Base-by-base conservation (phyloP, 2,888 invertebrate genomes). In the Heliconius hortense region DNA sequence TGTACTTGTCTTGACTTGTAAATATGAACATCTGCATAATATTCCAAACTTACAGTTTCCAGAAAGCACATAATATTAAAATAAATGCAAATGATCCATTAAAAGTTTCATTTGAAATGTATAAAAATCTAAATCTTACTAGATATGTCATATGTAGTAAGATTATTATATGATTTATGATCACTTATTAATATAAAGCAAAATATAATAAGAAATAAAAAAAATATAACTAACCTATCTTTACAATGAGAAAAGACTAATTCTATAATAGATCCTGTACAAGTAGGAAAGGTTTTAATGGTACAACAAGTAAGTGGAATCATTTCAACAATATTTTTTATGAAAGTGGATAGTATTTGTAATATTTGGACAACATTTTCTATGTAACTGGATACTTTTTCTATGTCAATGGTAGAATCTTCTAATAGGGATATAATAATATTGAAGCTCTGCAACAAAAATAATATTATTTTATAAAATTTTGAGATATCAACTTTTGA, bases 191-290 rank as follows among this genome's bases (percentile, higher is more conserved):
- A 15, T 62, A 53, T 18, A 62, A 18, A 48, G 48, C 7, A 28
- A 69, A 28, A 15, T 56, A 8, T 4, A 71, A 7, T 62, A 24
- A n/a, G 15, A 72, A 64, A 28, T 11, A 53, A 64, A 13, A 53
- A 35, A 35, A 28, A 4, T 81, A 79, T 59, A 35, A 78, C 75
- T 79, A 82, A 94, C 94, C 95, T 95, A 60, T 94, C 88, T 79
- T 89, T 94, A 82, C 95, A 95, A 82, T 95, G 94, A 75, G 83
- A 84, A 80, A 94, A 94, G 39, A 94, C 89, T 73, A 84, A 82
- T 63, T 86, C 82, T 63, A 95, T 85, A 64, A 95, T 90, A 24
- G 83, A 82, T 26, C 89, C 90, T 8, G 91, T 88, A 5, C 83
- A 80, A 1, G 80, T 85, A 13, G 92, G 91, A 76, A 92, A 89